Evolutionary conservation across 2,113 vertebrate genomes (phyloP), one percentile per base, ranked within the genome.

Genomic region (Colistium nudipinnis): DNA sequence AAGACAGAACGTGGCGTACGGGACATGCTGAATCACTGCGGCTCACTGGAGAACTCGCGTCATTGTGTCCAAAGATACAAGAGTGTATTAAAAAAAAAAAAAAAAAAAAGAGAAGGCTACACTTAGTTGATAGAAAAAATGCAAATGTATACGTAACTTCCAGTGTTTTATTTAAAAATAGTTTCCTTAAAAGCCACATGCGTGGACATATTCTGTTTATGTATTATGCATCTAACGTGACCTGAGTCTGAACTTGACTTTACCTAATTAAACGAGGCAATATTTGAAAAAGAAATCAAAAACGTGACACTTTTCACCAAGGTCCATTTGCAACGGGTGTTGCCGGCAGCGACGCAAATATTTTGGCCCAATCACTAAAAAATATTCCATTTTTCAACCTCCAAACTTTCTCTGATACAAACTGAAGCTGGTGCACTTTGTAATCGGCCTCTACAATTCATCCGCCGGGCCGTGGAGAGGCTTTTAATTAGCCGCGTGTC

Each of bases 241-340:
- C 57, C 38, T 67, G 9, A 9, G 16, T 10, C 16, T 27, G 48
- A 55, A 44, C 48, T 60, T 10, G 1, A 2, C 6, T 22, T 19
- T 47, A 24, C 43, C 22, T 52, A 38, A 66, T 76, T 62, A 47
- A 59, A 62, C 13, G 2, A 56, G 33, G 49, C 5, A 8, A 57
- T 57, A 16, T 13, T n/a, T n/a, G n/a, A n/a, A n/a, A n/a, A n/a
- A n/a, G n/a, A n/a, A n/a, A n/a, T 70, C 27, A 33, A 22, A 25
- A 27, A 47, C 9, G 19, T 8, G 2, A 44, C 38, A 17, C 5
- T n/a, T 41, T n/a, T 9, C 36, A 17, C 43, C 10, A 27, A 68
- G 59, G 38, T 65, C 56, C n/a, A 4, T 41, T 41, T n/a, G n/a
- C 6, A n/a, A 41, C 13, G n/a, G n/a, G n/a, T n/a, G n/a, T n/a